Conservation (phyloP, 2,888 invertebrate genomes). For the Noctuana brunneofusca region DNA sequence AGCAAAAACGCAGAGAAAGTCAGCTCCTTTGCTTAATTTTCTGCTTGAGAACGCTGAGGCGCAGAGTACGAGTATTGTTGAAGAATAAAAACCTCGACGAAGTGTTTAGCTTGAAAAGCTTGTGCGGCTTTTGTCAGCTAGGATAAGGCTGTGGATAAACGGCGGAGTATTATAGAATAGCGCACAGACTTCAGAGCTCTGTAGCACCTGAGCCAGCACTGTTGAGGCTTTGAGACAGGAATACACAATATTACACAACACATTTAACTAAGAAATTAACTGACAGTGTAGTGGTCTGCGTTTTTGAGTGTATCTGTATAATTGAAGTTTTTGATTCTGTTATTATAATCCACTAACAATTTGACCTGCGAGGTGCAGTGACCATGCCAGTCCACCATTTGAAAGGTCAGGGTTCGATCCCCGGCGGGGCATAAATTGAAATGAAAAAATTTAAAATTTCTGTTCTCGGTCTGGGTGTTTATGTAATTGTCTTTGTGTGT, state of each 20-base stretch:
- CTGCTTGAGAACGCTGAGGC: constrained; percentile 19
- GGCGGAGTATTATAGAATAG: constrained; percentile 2
- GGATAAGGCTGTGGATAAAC: constrained; percentile 6
- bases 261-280: background rate
- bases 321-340: too few relatives aligned
- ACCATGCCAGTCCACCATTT: too few relatives aligned
- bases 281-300: background rate
- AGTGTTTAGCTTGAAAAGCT: constrained; percentile 16
- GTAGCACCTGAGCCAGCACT: background rate
- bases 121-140: constrained; percentile 12
- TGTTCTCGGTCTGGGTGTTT: too few relatives aligned
- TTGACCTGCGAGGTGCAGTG: too few relatives aligned
- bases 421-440: too few relatives aligned
- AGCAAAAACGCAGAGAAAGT: constrained; percentile 7
- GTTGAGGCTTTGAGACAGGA: background rate
- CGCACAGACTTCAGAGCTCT: background rate
- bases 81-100: constrained; percentile 21
- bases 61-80: constrained; percentile 8
- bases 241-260: background rate
- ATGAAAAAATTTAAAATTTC: too few relatives aligned
- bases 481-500: too few relatives aligned
- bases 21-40: constrained; percentile 24
- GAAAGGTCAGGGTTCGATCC: too few relatives aligned
- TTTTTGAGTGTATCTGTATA: too few relatives aligned
- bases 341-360: too few relatives aligned